Conservation (phyloP, 2,113 vertebrate genomes). For the Hipposideros armiger region DNA sequence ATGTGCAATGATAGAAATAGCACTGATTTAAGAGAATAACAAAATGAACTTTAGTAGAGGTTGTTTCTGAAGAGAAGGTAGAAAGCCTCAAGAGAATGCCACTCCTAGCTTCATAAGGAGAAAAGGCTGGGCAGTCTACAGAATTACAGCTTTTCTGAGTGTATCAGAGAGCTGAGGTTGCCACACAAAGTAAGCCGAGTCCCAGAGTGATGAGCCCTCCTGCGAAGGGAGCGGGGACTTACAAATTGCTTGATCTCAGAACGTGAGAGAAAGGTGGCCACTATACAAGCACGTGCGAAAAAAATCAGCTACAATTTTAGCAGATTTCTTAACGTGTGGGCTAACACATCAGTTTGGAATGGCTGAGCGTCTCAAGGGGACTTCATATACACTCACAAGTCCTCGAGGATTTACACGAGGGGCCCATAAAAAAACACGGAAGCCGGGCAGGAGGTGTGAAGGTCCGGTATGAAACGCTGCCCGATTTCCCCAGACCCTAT, state of each 20-base stretch:
- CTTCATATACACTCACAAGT: background rate
- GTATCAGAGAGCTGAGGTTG: background rate
- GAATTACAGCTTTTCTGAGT: background rate
- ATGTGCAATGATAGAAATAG: background rate
- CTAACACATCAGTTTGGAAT: background rate
- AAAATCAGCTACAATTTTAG: background rate
- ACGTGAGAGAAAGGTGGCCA: background rate
- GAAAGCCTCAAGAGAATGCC: background rate
- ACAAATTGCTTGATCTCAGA: background rate
- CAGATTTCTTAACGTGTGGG: background rate
- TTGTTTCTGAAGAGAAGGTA: background rate
- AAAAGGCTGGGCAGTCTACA: background rate
- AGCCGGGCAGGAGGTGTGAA: background rate
- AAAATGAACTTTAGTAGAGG: background rate
- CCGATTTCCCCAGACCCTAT: background rate
- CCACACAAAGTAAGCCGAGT: background rate
- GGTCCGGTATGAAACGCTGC: background rate
- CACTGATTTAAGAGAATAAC: background rate
- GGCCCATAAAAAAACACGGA: too few relatives aligned
- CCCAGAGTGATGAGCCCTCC: background rate
- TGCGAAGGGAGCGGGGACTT: background rate
- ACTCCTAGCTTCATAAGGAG: background rate
- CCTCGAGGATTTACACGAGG: background rate
- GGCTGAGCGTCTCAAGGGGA: background rate
- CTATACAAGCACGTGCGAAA: background rate